A percentile compares a stretch with the other conserved stretches of the same genome.
phyloP scores from a whole-genome alignment of 2,797 vertebrate genomes.

The Acrossocheilus wenchowensis region DNA sequence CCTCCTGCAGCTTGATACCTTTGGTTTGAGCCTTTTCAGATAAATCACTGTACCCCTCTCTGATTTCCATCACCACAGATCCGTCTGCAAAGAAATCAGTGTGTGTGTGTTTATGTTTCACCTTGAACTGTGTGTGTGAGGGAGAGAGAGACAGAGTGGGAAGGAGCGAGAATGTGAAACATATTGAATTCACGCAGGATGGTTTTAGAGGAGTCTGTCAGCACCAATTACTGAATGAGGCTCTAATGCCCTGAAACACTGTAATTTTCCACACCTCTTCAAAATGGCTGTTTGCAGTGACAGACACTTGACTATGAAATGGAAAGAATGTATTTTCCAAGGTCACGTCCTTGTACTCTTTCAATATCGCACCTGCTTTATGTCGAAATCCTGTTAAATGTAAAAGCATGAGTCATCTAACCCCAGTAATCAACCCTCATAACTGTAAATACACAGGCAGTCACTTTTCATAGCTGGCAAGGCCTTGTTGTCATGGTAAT shows the following conservation, averaged over 20 bases:
- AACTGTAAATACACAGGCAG: constrained; percentile 23
- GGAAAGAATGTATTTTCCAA: constrained; percentile 7
- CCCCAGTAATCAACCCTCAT: constrained; percentile 15
- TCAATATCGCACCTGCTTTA: neutral
- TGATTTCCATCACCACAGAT: constrained; percentile 34
- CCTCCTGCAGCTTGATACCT: constrained; percentile 59
- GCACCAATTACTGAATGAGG: constrained; percentile 54
- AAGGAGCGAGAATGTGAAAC: constrained; percentile 30
- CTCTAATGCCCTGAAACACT: constrained; percentile 54
- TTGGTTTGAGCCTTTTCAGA: constrained; percentile 23
- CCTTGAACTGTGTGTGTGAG: constrained; percentile 22
- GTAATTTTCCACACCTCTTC: constrained; percentile 54
- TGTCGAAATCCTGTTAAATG: neutral
- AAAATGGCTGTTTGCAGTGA: constrained; percentile 46
- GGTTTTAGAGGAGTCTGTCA: constrained; percentile 47
- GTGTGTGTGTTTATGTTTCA: constrained; percentile 15
- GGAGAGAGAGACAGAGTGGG: neutral
- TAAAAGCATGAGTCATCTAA: neutral
- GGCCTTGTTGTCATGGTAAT: constrained; percentile 14
- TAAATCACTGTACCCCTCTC: constrained; percentile 45
- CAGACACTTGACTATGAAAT: constrained; percentile 48
- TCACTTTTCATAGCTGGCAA: constrained; percentile 7
- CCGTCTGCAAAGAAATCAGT: constrained; percentile 33
- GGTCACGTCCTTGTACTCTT: constrained; percentile 12
- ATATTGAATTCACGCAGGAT: constrained; percentile 44